These are phyloP conservation scores for Cryptocephalus moraei DNA, from an alignment of 2,888 invertebrate genomes.

Conservation along the genomic window DNA sequence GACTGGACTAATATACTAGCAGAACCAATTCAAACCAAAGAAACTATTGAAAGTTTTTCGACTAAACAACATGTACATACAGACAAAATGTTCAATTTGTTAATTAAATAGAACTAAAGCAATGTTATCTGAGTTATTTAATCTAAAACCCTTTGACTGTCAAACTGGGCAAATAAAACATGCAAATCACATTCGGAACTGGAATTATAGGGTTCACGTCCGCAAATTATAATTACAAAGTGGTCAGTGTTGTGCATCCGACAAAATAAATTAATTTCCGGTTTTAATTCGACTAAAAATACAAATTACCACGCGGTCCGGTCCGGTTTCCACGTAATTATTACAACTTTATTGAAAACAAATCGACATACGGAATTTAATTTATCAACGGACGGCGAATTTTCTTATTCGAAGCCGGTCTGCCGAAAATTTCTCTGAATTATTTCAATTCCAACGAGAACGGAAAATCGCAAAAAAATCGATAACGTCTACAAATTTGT, in stretches of 20 bases:
- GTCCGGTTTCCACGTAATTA: slow-evolving; percentile 3
- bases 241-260: slow-evolving; percentile 11
- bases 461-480: too few relatives aligned
- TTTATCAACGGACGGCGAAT: neutral
- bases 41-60: too few relatives aligned
- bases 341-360: slow-evolving; percentile 3
- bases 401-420: too few relatives aligned
- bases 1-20: too few relatives aligned
- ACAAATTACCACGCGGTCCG: slow-evolving; percentile 5
- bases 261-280: slow-evolving; percentile 13
- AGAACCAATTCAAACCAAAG: too few relatives aligned
- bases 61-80: too few relatives aligned
- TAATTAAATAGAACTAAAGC: slow-evolving; percentile 11
- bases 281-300: slow-evolving; percentile 11
- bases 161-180: slow-evolving; percentile 8
- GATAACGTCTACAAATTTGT: too few relatives aligned
- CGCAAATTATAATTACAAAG: slow-evolving; percentile 14
- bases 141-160: slow-evolving; percentile 6
- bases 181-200: slow-evolving; percentile 6
- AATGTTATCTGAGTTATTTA: slow-evolving; percentile 13
- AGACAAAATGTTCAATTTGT: neutral
- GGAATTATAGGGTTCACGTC: slow-evolving; percentile 8
- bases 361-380: neutral
- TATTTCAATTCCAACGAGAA: too few relatives aligned
- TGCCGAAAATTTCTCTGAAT: too few relatives aligned